phyloP scores from a whole-genome alignment of 35 echinoderm and acorn worm genomes.

The Ophiothrix spiculata region DNA sequence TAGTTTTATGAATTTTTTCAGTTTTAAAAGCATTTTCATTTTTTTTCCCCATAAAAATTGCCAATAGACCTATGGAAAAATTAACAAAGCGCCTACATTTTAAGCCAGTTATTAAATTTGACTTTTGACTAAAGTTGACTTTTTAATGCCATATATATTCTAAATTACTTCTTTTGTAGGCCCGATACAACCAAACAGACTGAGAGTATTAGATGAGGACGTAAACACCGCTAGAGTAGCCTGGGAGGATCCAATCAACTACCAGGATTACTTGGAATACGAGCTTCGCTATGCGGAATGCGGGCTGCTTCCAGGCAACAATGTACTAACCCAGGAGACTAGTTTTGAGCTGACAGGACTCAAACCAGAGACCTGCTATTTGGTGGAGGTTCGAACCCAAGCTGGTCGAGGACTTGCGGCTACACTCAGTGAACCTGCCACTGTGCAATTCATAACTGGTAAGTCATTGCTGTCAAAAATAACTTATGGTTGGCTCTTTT shows the following conservation, averaged over 20 bases:
- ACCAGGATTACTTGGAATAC: background rate
- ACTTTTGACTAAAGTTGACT: too few species aligned
- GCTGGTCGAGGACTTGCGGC: background rate
- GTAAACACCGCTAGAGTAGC: background rate
- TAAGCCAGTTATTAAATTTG: too few species aligned
- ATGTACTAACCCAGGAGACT: background rate
- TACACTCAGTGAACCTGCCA: conserved; percentile 5
- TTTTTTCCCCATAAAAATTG: too few species aligned
- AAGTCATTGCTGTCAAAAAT: too few species aligned
- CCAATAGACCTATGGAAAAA: too few species aligned
- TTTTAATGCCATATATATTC: too few species aligned
- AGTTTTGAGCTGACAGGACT: background rate
- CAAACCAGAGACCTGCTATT: conserved; percentile 2
- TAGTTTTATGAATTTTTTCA: too few species aligned
- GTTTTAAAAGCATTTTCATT: too few species aligned
- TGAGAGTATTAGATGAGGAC: background rate
- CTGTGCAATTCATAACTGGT: background rate
- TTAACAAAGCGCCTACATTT: too few species aligned
- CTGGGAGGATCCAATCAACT: background rate
- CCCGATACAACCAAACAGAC: background rate
- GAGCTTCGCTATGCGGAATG: background rate
- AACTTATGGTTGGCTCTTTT: too few species aligned
- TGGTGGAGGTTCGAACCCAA: background rate
- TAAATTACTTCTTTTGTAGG: background rate
- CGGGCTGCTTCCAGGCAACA: background rate